Percentiles rank a stretch among this genome's conserved stretches.
phyloP scores from a whole-genome alignment of 2,113 vertebrate species.

The Panurus biarmicus region DNA sequence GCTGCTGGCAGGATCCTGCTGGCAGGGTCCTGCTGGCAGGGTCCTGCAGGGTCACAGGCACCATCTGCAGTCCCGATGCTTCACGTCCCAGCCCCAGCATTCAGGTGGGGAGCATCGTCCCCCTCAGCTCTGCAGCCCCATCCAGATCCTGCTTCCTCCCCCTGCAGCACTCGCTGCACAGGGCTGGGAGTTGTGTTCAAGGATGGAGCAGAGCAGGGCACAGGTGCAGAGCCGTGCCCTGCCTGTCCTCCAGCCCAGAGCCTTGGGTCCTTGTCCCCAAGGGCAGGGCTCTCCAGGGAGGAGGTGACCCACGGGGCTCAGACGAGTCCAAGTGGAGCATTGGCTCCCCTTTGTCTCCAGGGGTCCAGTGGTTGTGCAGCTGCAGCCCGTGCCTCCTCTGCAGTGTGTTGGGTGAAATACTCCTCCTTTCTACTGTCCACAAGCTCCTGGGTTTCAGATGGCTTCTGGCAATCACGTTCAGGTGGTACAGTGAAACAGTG shows the following conservation, averaged over 20 bases:
- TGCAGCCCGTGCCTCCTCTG: rapidly evolving
- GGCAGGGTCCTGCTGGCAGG: too few species aligned
- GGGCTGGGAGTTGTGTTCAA: neutral
- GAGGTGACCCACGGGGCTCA: neutral
- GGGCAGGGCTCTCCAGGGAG: neutral
- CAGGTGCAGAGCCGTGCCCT: neutral
- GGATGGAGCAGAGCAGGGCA: neutral
- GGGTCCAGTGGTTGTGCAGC: neutral
- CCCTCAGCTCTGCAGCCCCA: neutral
- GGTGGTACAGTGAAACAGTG: neutral
- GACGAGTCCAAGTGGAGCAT: neutral
- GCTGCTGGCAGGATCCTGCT: rapidly evolving
- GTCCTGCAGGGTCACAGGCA: rapidly evolving
- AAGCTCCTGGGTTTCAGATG: neutral
- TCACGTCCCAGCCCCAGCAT: rapidly evolving
- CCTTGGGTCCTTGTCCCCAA: neutral
- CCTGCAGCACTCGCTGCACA: neutral
- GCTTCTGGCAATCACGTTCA: rapidly evolving
- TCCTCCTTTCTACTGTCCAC: neutral
- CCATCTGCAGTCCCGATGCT: rapidly evolving
- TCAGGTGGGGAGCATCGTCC: rapidly evolving
- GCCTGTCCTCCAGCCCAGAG: neutral
- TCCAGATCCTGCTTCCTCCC: neutral
- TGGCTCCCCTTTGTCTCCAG: neutral
- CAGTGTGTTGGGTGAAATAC: rapidly evolving